These are phyloP conservation scores for Apteryx owenii DNA, from an alignment of 2,113 vertebrate genomes.

Conservation along the genomic window DNA sequence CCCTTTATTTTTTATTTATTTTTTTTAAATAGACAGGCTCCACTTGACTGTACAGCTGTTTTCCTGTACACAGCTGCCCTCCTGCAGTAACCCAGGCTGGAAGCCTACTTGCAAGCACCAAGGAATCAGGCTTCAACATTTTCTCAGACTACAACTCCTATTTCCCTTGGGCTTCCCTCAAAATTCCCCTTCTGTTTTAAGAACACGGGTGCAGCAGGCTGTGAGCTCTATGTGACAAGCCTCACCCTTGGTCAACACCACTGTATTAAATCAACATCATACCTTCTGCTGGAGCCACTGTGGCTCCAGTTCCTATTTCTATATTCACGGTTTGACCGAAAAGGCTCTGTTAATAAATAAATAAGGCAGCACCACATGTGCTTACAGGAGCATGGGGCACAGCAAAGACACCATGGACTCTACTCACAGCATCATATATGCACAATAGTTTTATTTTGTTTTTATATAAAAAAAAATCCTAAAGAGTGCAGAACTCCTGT, in stretches of 20 bases:
- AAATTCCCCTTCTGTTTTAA: neutral
- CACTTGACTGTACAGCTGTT: neutral
- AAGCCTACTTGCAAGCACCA: neutral
- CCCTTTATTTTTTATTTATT: no score
- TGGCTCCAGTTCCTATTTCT: neutral
- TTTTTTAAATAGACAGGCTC: neutral
- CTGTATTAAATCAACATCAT: neutral
- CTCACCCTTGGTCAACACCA: neutral
- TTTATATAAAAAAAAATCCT: constrained; percentile 70
- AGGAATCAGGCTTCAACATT: neutral
- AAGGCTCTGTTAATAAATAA: neutral
- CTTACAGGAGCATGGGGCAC: neutral
- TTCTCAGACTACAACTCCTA: neutral
- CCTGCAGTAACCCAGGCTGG: neutral
- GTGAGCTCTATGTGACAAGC: neutral
- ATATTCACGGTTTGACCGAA: neutral
- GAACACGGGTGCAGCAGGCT: neutral
- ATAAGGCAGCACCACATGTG: neutral
- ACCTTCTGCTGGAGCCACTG: neutral
- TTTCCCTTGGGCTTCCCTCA: neutral
- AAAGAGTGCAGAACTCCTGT: constrained; percentile 49
- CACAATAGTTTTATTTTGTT: constrained; percentile 70
- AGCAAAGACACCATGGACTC: neutral
- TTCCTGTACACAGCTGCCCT: neutral
- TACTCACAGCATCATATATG: constrained; percentile 41